Evolutionary conservation across 2,888 invertebrate species (phyloP).

Genomic region (Tanytarsus gracilentus): DNA sequence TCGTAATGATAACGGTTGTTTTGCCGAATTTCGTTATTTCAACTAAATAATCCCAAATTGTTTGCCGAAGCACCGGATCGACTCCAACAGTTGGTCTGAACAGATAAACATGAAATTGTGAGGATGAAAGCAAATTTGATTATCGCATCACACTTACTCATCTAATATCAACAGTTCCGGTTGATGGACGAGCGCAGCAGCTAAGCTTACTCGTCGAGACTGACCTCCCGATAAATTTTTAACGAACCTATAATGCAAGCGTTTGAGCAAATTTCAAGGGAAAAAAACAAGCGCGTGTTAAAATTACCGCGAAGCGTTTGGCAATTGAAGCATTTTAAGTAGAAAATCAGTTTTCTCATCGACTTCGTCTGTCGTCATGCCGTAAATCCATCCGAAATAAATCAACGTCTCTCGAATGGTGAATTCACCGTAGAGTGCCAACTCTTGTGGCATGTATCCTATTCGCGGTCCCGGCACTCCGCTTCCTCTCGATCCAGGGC

Average conservation of each 20-base stretch:
- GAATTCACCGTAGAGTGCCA: slow-evolving; percentile 67
- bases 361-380: slow-evolving; percentile 59
- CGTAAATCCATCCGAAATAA: slow-evolving; percentile 76
- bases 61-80: slow-evolving; percentile 7
- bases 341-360: slow-evolving; percentile 64
- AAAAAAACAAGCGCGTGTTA: not conserved
- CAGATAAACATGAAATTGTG: too few relatives aligned
- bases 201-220: slow-evolving; percentile 77
- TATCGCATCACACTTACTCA: slow-evolving; percentile 44
- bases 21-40: slow-evolving; percentile 64
- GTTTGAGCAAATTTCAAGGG: slow-evolving; percentile 27
- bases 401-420: slow-evolving; percentile 71
- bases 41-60: slow-evolving; percentile 78
- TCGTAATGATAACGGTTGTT: slow-evolving; percentile 76
- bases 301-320: slow-evolving; percentile 38
- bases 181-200: slow-evolving; percentile 77
- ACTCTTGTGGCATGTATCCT: slow-evolving; percentile 83
- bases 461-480: slow-evolving; percentile 83
- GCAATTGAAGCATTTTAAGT: slow-evolving; percentile 53
- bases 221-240: slow-evolving; percentile 83
- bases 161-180: slow-evolving; percentile 85
- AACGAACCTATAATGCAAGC: slow-evolving; percentile 51
- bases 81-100: slow-evolving; percentile 9
- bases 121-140: not conserved
- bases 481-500: slow-evolving; percentile 71